Evolutionary conservation across 2,797 vertebrate species (phyloP), one percentile per base, ranked within the genome.

Genomic region (Acanthornis magna): DNA sequence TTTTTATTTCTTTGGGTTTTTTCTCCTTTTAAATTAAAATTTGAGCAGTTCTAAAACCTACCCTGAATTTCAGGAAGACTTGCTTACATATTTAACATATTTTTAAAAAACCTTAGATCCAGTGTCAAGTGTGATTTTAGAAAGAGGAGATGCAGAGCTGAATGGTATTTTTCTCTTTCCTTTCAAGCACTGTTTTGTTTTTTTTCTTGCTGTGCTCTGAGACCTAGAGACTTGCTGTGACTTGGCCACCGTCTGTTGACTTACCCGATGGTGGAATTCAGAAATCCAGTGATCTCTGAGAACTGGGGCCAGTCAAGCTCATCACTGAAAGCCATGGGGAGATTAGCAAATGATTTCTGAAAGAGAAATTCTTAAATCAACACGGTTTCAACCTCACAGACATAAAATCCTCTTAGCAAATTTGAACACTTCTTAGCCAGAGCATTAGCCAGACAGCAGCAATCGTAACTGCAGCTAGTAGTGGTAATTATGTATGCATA

Each of bases 251-350:
- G 2, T 30, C 29, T 30, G 48, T 45, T 84, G 83, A 22, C 97
- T 91, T 97, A 98, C 98, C 98, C 68, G 0, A 94, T 97, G 12
- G 96, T 97, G 42, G 98, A 97, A 51, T 97, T 96, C 85, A 98
- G 95, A 94, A 98, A 98, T 73, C 98, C 98, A 20, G 98, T 98
- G 50, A 68, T 25, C 54, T 96, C 94, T 36, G 98, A 98, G 93
- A 98, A 95, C 36, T 98, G 98, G 36, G 98, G 98, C 98, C 98
- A 98, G 93, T 98, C 89, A 1, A 98, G 23, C 81, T 98, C 98
- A 0, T 98, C 84, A 0, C 95, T 95, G 73, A 98, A 89, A 55
- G 96, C 96, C 74, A 85, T 48, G 20, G 97, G 98, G 76, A 98
- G 94, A 68, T 95, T 73, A 38, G 88, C 72, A 97, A 98, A 98